Conservation (phyloP, 2,888 invertebrate genomes). For the Drosophila vallismaia region DNA sequence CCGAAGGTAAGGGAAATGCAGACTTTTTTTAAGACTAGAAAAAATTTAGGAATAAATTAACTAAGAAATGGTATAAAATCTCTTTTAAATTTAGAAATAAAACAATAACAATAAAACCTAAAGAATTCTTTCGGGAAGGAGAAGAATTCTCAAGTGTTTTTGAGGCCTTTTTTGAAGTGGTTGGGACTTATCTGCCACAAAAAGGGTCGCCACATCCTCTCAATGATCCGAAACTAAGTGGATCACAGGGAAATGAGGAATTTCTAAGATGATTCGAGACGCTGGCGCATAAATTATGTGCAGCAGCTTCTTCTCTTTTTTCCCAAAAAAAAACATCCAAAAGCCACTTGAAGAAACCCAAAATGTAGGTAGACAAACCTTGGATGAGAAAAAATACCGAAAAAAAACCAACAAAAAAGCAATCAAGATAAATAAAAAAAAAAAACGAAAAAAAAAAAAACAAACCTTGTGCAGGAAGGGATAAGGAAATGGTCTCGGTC, state of each 20-base stretch:
- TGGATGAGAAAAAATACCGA: slow-evolving; percentile 23
- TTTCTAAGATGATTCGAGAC: slow-evolving; percentile 9
- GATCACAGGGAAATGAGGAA: slow-evolving; percentile 24
- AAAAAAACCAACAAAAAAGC: slow-evolving; percentile 8
- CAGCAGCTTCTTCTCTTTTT: slow-evolving; percentile 13
- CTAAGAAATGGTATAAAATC: no score
- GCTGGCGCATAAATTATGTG: slow-evolving; percentile 68
- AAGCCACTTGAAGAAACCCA: slow-evolving; percentile 18
- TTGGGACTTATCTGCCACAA: slow-evolving; percentile 11
- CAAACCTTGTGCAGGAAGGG: slow-evolving; percentile 7
- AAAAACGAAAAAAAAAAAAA: neutral
- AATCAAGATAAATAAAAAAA: slow-evolving; percentile 24
- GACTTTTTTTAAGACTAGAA: no score
- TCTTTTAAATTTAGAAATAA: neutral
- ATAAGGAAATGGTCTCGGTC: slow-evolving; percentile 19
- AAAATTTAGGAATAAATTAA: no score
- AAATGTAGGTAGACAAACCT: slow-evolving; percentile 56
- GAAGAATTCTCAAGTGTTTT: slow-evolving; percentile 26
- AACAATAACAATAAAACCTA: slow-evolving; percentile 2
- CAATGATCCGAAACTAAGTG: slow-evolving; percentile 27
- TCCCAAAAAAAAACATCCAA: slow-evolving; percentile 36
- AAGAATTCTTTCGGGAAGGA: neutral
- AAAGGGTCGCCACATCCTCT: slow-evolving; percentile 23
- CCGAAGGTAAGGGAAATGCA: no score
- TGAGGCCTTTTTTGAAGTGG: slow-evolving; percentile 21